Evolutionary conservation across 2,113 vertebrate species (phyloP).

Genomic region (Stigmatopora argus): DNA sequence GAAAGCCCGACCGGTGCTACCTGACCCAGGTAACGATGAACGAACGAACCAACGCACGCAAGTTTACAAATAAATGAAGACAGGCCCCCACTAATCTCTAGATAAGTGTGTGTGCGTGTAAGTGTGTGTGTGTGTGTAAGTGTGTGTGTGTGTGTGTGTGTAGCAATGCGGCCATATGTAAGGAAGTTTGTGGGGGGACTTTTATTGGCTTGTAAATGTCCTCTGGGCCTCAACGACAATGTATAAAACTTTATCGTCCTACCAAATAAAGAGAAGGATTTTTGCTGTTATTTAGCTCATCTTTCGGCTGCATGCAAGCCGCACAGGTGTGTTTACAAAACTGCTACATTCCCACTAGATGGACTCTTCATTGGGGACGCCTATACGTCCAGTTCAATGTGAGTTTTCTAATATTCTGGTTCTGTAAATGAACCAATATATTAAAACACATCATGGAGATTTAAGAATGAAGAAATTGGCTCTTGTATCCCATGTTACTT

Average conservation of each 20-base stretch:
- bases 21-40: constrained; percentile 45
- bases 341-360: not conserved
- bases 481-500: not conserved
- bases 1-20: constrained; percentile 29
- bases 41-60: not conserved
- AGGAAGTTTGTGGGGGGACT: constrained; percentile 50
- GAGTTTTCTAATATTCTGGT: not conserved
- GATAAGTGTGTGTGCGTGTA: too few relatives aligned
- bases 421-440: not conserved
- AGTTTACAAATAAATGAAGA: constrained; percentile 9
- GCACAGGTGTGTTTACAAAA: constrained; percentile 16
- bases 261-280: constrained; percentile 59
- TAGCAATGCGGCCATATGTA: constrained; percentile 36
- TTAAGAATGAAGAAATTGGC: too few relatives aligned
- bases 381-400: not conserved
- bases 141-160: constrained; percentile 23
- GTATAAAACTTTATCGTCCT: constrained; percentile 64
- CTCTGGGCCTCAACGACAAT: constrained; percentile 52
- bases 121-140: constrained; percentile 21
- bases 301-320: constrained; percentile 25
- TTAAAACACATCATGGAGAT: not conserved
- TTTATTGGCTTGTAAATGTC: constrained; percentile 70
- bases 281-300: constrained; percentile 52
- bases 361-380: not conserved
- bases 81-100: constrained; percentile 30